Evolutionary conservation across 2,888 invertebrate species (phyloP).

Genomic region (Rotaria socialis): DNA sequence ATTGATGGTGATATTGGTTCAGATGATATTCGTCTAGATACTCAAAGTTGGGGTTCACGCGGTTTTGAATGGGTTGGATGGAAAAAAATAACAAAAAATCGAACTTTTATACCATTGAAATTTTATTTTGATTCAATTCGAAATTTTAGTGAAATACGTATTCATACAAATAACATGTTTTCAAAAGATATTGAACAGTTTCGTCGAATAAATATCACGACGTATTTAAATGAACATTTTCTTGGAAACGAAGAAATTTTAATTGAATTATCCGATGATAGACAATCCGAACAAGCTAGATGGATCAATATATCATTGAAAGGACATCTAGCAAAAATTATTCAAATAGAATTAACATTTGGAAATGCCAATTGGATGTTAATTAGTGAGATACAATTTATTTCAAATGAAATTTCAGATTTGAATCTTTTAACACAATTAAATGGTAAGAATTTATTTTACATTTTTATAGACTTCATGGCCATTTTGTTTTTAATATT

Average conservation of each 20-base stretch:
- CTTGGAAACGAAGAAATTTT: slow-evolving; percentile 74
- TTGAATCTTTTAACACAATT: not conserved
- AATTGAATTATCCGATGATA: slow-evolving; percentile 64
- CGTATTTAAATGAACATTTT: slow-evolving; percentile 72
- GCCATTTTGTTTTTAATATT: no score
- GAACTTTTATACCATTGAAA: slow-evolving; percentile 72
- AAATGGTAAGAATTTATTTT: not conserved
- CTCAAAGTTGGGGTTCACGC: slow-evolving; percentile 66
- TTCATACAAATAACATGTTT: slow-evolving; percentile 76
- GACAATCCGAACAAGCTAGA: slow-evolving; percentile 72
- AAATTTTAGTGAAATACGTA: slow-evolving; percentile 76
- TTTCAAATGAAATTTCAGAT: slow-evolving; percentile 68
- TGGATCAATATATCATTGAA: slow-evolving; percentile 77
- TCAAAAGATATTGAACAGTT: slow-evolving; percentile 79
- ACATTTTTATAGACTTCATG: no score
- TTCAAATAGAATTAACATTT: slow-evolving; percentile 61
- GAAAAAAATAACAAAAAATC: slow-evolving; percentile 61
- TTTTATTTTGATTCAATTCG: slow-evolving; percentile 83
- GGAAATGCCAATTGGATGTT: slow-evolving; percentile 74
- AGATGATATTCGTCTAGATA: slow-evolving; percentile 69
- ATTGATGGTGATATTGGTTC: slow-evolving; percentile 75
- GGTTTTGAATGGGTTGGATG: slow-evolving; percentile 84
- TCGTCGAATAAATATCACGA: slow-evolving; percentile 72
- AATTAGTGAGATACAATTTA: slow-evolving; percentile 81
- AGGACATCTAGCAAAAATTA: slow-evolving; percentile 74